Evolutionary conservation across 2,113 vertebrate genomes (phyloP).

Genomic region (Pelodiscus sinensis): DNA sequence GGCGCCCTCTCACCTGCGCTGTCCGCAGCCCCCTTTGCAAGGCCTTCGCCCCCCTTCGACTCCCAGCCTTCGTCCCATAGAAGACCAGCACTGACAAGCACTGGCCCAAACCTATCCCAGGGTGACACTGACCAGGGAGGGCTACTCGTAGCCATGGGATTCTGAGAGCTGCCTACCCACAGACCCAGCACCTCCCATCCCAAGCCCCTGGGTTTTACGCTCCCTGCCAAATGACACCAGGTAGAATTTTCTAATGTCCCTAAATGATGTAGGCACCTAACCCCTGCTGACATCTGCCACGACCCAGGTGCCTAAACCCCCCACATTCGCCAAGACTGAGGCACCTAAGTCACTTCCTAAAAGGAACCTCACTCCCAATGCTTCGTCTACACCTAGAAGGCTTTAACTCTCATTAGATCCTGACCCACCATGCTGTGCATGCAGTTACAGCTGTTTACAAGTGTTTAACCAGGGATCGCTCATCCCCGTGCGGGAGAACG

Average conservation of each 20-base stretch:
- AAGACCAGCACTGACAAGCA: too few species aligned
- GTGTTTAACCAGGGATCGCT: background rate
- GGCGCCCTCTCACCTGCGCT: rapidly evolving
- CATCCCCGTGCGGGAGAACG: background rate
- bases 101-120: background rate
- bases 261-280: background rate
- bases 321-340: background rate
- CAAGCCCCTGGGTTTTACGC: background rate
- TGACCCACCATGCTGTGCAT: background rate
- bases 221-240: rapidly evolving
- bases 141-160: background rate
- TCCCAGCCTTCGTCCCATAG: too few species aligned
- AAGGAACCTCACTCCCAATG: background rate
- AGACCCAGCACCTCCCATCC: background rate
- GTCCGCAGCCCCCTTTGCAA: background rate
- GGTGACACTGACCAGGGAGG: background rate
- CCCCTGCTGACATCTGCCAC: rapidly evolving
- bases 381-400: rapidly evolving
- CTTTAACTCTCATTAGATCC: background rate
- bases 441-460: rapidly evolving
- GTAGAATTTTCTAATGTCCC: background rate
- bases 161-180: background rate
- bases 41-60: background rate
- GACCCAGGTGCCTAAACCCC: rapidly evolving
- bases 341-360: background rate